Conservation (phyloP, 2,888 invertebrate genomes). For the Scaptomyza tumidula region DNA sequence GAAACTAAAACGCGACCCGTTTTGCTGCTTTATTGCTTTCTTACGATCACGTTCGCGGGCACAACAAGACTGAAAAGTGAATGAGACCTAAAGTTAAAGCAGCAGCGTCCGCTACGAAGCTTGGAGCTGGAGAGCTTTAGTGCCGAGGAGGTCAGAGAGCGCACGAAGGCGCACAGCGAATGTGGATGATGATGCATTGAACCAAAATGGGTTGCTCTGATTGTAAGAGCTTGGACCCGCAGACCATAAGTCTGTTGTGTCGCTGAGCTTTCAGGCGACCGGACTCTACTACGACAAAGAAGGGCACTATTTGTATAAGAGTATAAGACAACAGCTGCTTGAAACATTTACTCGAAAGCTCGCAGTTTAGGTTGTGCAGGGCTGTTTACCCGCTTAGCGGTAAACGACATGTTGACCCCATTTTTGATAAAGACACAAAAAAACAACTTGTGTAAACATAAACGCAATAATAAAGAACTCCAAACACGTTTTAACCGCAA, state of each 20-base stretch:
- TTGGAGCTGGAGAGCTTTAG: constrained; percentile 43
- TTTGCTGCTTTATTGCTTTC: constrained; percentile 41
- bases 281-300: constrained; percentile 3
- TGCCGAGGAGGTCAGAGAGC: constrained; percentile 69
- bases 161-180: constrained; percentile 44
- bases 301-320: constrained; percentile 13
- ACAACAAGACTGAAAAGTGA: constrained; percentile 54
- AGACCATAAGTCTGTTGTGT: constrained; percentile 19
- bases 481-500: constrained; percentile 56
- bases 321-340: not conserved
- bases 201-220: constrained; percentile 27
- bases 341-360: constrained; percentile 13
- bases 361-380: constrained; percentile 14
- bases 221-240: constrained; percentile 29
- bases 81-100: constrained; percentile 52
- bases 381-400: constrained; percentile 23
- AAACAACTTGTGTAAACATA: constrained; percentile 52
- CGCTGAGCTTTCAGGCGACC: constrained; percentile 35
- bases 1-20: constrained; percentile 35
- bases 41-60: constrained; percentile 65
- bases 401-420: constrained; percentile 35
- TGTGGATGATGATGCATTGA: constrained; percentile 16
- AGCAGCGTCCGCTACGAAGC: constrained; percentile 25
- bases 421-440: constrained; percentile 40
- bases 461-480: constrained; percentile 52